A percentile compares a stretch with the other conserved stretches of the same genome.
Conservation (phyloP, 2,888 invertebrate genomes). For the Drosophila meridiana region DNA sequence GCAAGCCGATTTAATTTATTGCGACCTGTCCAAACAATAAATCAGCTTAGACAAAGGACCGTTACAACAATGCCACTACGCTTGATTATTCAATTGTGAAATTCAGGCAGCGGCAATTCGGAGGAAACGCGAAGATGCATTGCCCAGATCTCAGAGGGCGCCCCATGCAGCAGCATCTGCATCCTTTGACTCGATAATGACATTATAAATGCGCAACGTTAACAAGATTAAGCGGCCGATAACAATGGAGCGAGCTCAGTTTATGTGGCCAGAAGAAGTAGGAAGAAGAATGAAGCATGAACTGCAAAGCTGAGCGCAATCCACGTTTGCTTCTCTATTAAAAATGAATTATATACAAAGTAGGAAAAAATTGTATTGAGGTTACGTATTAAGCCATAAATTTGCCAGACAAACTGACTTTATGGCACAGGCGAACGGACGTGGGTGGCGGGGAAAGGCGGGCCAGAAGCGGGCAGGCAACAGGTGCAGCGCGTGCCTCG, state of each 20-base stretch:
- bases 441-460: neutral
- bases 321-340: constrained; percentile 72
- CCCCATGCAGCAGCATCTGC: constrained; percentile 29
- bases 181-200: constrained; percentile 60
- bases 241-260: too few species aligned
- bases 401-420: constrained; percentile 75
- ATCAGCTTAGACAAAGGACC: constrained; percentile 45
- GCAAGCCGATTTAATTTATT: constrained; percentile 67
- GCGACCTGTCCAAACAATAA: constrained; percentile 65
- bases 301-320: constrained; percentile 25
- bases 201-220: constrained; percentile 67
- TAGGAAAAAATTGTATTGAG: constrained; percentile 61
- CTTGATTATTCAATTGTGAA: constrained; percentile 78
- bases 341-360: constrained; percentile 75
- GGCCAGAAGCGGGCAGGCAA: constrained; percentile 51
- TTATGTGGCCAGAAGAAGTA: too few species aligned
- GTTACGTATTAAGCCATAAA: constrained; percentile 74
- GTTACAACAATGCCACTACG: constrained; percentile 59
- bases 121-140: constrained; percentile 68
- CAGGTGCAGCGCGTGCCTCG: constrained; percentile 71
- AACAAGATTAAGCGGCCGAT: constrained; percentile 63
- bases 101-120: constrained; percentile 65
- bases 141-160: constrained; percentile 55
- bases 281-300: neutral
- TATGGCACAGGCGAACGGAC: constrained; percentile 45